Conservation (phyloP, 2,113 vertebrate species). For the Trachemys scripta region DNA sequence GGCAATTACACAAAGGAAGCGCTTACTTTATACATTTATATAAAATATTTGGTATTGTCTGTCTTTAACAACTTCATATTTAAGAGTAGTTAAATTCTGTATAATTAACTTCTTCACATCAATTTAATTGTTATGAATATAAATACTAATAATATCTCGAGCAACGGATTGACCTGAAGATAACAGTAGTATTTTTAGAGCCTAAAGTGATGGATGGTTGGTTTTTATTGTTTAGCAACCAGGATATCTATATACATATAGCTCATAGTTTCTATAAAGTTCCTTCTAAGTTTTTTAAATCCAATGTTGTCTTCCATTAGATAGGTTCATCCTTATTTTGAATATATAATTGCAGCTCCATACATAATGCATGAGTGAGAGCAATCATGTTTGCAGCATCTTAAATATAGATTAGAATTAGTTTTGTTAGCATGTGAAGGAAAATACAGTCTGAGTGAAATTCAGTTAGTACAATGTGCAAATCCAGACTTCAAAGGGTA, state of each 20-base stretch:
- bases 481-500: background rate
- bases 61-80: background rate
- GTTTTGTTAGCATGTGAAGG: background rate
- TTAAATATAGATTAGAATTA: background rate
- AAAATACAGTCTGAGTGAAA: background rate
- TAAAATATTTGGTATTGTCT: background rate
- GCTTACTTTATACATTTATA: background rate
- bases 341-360: background rate
- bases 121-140: background rate
- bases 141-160: background rate
- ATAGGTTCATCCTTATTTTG: background rate
- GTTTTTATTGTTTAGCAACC: background rate
- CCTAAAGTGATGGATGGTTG: background rate
- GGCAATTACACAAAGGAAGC: background rate
- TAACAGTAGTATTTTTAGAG: background rate
- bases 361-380: background rate
- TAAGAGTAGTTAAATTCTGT: background rate
- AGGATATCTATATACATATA: background rate
- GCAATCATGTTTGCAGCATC: background rate
- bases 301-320: background rate
- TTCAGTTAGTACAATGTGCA: background rate
- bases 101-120: background rate
- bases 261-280: background rate
- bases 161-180: background rate
- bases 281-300: background rate